These are phyloP conservation scores for Furcifer pardalis DNA, from an alignment of 2,797 vertebrate genomes.

Conservation along the genomic window DNA sequence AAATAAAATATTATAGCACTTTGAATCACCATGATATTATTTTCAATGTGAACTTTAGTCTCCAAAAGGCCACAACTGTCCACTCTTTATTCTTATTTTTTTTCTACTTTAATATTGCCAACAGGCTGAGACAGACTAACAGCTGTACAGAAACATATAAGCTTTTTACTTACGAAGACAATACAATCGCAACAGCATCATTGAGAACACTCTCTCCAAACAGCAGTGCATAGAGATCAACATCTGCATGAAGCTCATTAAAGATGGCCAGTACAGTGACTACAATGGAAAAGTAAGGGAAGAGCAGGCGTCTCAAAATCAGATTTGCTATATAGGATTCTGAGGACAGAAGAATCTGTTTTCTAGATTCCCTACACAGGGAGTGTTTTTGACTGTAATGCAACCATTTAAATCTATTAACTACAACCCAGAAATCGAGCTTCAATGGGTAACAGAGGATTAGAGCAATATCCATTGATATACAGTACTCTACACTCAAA, in stretches of 20 bases:
- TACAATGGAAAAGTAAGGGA: conserved; percentile 59
- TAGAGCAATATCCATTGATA: background rate
- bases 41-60: too few species aligned
- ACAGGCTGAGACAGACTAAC: too few species aligned
- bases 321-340: rapidly evolving
- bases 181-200: conserved; percentile 94
- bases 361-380: conserved; percentile 3
- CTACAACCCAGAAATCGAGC: background rate
- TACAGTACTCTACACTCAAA: background rate
- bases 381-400: background rate
- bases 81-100: too few species aligned
- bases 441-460: background rate
- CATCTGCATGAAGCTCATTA: conserved; percentile 94
- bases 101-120: too few species aligned
- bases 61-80: too few species aligned
- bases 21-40: too few species aligned
- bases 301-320: background rate
- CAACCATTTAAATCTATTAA: background rate
- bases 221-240: conserved; percentile 96
- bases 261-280: conserved; percentile 98
- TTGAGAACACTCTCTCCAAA: conserved; percentile 98
- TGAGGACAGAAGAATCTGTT: background rate
- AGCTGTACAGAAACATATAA: background rate
- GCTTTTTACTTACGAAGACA: conserved; percentile 89
- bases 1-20: too few species aligned